Conservation (phyloP, 2,888 invertebrate species). For the Archips xylosteana region DNA sequence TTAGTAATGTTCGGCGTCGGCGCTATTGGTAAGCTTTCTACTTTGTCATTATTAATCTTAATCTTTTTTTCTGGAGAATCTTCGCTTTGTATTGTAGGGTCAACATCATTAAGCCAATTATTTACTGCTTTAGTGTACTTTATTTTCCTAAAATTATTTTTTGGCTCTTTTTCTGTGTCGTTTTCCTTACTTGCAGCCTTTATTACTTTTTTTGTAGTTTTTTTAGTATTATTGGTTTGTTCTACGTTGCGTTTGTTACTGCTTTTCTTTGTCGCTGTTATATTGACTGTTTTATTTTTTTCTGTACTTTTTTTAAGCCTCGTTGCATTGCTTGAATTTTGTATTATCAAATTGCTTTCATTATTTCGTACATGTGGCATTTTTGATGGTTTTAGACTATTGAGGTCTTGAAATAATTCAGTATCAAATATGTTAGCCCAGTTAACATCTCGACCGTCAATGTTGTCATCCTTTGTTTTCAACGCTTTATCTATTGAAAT, state of each 20-base stretch:
- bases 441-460: constrained; percentile 44
- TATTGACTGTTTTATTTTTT: background rate
- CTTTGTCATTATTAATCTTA: constrained; percentile 2
- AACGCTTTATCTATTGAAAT: background rate
- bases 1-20: background rate
- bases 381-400: background rate
- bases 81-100: constrained; percentile 48
- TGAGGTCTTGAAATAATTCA: constrained; percentile 55
- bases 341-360: constrained; percentile 4
- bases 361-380: constrained; percentile 6
- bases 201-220: constrained; percentile 52
- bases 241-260: constrained; percentile 46
- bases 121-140: constrained; percentile 66
- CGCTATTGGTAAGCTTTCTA: background rate
- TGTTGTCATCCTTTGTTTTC: background rate
- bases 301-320: background rate
- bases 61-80: constrained; percentile 10
- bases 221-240: constrained; percentile 45
- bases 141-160: constrained; percentile 57
- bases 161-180: constrained; percentile 41
- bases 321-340: constrained; percentile 33
- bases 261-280: constrained; percentile 30
- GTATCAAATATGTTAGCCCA: constrained; percentile 72
- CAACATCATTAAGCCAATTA: constrained; percentile 66
- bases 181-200: constrained; percentile 38